Percentiles rank a stretch among this genome's conserved stretches.
phyloP scores from a whole-genome alignment of 2,113 vertebrate species.

The Hystrix brachyura region DNA sequence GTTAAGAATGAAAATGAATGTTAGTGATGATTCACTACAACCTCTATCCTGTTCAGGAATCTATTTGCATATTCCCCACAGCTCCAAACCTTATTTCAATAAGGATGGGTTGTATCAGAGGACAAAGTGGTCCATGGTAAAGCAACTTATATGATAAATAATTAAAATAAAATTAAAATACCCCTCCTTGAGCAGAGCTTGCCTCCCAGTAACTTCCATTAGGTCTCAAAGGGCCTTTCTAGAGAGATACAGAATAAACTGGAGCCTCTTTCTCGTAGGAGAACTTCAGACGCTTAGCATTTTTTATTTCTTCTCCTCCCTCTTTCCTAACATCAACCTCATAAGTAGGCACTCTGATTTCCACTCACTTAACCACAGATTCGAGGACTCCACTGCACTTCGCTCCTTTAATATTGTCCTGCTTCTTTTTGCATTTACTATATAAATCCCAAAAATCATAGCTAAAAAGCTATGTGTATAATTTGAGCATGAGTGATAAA shows the following conservation, averaged over 20 bases:
- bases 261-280: not conserved
- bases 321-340: too few relatives aligned
- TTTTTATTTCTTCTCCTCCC: not conserved
- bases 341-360: not conserved
- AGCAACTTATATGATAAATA: not conserved
- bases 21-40: too few relatives aligned
- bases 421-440: not conserved
- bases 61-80: not conserved
- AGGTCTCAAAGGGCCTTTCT: not conserved
- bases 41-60: not conserved
- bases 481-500: not conserved
- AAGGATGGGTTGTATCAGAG: not conserved
- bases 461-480: not conserved
- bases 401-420: not conserved
- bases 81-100: not conserved
- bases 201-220: not conserved
- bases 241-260: not conserved
- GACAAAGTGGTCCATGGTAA: rapidly evolving
- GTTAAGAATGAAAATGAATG: not conserved
- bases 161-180: not conserved
- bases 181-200: not conserved
- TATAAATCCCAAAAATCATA: not conserved
- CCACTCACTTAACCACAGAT: rapidly evolving
- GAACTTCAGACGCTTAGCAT: not conserved
- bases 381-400: not conserved